Percentiles rank a stretch among this genome's conserved stretches.
These are phyloP conservation scores for Lucilia sericata DNA, from an alignment of 1,140 invertebrate species.

Conservation along the genomic window DNA sequence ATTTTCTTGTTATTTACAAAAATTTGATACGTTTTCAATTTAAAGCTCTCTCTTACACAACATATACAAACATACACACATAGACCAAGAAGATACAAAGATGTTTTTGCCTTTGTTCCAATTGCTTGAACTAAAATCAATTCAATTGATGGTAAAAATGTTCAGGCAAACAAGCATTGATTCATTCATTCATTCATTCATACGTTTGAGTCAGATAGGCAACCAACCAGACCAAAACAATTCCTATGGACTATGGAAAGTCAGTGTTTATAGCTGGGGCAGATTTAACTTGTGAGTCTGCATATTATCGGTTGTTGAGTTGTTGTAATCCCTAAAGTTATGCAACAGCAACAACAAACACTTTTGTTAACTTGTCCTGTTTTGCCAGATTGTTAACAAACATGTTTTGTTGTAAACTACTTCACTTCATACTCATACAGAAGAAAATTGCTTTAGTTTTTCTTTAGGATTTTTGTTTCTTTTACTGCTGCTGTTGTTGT, in stretches of 20 bases:
- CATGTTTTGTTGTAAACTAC: conserved; percentile 1
- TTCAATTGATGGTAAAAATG: conserved; percentile 3
- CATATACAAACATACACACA: background rate
- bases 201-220: too few species aligned
- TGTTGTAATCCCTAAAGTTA: conserved; percentile 48
- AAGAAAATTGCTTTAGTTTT: conserved; percentile 14
- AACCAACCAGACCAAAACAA: background rate
- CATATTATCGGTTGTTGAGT: conserved; percentile 35
- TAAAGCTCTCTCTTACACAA: background rate
- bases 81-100: background rate
- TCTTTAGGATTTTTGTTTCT: background rate
- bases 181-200: background rate
- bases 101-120: background rate
- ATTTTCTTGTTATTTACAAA: background rate
- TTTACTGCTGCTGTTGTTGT: background rate
- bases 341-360: conserved; percentile 21
- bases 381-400: conserved; percentile 37
- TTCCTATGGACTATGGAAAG: background rate
- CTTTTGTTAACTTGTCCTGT: conserved; percentile 8
- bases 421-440: background rate
- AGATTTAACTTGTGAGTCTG: conserved; percentile 20
- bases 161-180: background rate
- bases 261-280: conserved; percentile 34
- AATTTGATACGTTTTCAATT: conserved; percentile 18
- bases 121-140: background rate